A percentile compares a stretch with the other conserved stretches of the same genome.
Evolutionary conservation across 2,113 vertebrate species (phyloP).

Genomic region (Gopherus flavomarginatus): DNA sequence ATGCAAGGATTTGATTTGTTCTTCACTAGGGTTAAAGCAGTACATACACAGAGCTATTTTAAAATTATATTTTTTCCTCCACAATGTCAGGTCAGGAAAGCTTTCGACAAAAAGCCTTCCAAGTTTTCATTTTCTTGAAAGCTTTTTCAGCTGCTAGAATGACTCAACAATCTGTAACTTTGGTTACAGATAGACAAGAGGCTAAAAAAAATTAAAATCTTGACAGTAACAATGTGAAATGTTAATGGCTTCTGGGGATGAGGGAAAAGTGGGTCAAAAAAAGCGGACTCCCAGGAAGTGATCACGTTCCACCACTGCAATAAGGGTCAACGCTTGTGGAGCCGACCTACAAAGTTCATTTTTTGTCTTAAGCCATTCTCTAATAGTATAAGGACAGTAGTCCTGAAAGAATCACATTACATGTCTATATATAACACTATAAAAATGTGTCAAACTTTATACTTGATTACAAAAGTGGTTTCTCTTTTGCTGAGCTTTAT

Average conservation of each 20-base stretch:
- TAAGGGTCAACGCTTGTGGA: not conserved
- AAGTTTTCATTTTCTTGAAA: conserved; percentile 5
- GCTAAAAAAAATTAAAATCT: not conserved
- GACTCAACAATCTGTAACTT: not conserved
- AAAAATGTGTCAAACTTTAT: conserved; percentile 46
- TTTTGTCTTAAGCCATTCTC: conserved; percentile 25
- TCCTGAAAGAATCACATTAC: conserved; percentile 26
- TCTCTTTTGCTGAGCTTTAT: not conserved
- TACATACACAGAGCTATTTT: conserved; percentile 40
- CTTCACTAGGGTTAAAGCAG: conserved; percentile 40
- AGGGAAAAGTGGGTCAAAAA: not conserved
- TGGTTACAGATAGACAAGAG: not conserved
- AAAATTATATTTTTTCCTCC: conserved; percentile 40
- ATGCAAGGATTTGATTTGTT: conserved; percentile 3
- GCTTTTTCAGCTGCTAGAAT: conserved; percentile 35
- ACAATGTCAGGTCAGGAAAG: conserved; percentile 27
- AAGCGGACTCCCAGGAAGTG: not conserved
- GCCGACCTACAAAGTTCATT: conserved; percentile 17
- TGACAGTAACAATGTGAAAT: not conserved
- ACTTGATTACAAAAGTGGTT: conserved; percentile 55
- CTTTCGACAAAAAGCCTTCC: conserved; percentile 46
- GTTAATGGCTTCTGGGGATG: not conserved
- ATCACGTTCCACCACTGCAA: conserved; percentile 8
- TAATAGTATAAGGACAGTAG: conserved; percentile 9
- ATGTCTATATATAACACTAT: conserved; percentile 47